Base-by-base conservation (phyloP, 2,888 invertebrate species). In the Drosophila maculinotata region DNA sequence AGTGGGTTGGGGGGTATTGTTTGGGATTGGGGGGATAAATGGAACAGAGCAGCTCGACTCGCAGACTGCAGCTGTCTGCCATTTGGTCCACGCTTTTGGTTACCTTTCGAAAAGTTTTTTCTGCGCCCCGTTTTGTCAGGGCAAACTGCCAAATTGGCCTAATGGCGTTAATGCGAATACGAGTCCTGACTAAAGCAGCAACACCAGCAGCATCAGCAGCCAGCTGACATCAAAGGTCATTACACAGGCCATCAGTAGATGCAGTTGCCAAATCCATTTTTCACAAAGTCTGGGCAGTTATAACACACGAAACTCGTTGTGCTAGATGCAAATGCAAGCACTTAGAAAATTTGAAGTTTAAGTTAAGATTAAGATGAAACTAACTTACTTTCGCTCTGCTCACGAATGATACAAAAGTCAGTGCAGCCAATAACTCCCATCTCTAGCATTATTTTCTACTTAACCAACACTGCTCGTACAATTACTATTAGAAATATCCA, bases 121-220 rank as follows among this genome's bases (percentile, higher is more conserved):
- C 35, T 42, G 36, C 54, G 56, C 17, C 1, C 3, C 20, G 38
- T 59, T 64, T 48, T 74, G 62, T 42, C 64, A 72, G 87, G 83
- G 83, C 83, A 83, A 60, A 64, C 41, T 83, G 83, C 89, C 83
- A 83, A 83, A 83, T 88, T 83, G 83, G 85, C 85, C 79, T 83
- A 88, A 83, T 88, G 89, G 83, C 89, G 87, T 83, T 83, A 88
- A 83, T 83, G 79, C 79, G 89, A 87, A 84, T 84, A 83, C 89
- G 85, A 88, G 87, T 48, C 68, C 62, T 8, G 59, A 74, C 69
- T 75, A 64, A 83, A 45, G 54, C 82, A 80, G 65, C 68, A 51
- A 42, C 76, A 73, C 31, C 76, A 59, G 20, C 58, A 17, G 12
- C 10, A 12, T n/a, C 26, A 38, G 56, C 68, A 67, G 47, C 42